phyloP scores from a whole-genome alignment of 2,113 vertebrate genomes.

The Electrona antarctica region DNA sequence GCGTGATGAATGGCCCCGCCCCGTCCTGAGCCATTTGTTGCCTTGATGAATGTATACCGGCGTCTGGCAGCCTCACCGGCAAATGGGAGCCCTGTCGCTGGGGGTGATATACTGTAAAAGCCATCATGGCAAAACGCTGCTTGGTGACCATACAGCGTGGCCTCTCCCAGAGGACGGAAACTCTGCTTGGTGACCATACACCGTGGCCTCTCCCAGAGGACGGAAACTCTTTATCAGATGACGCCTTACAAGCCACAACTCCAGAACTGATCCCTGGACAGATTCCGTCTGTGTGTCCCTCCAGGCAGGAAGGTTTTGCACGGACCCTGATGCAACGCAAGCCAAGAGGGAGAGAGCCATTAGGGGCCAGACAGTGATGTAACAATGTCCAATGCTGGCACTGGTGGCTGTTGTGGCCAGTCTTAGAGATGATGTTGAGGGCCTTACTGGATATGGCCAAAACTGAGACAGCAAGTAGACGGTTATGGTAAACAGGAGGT shows the following conservation, averaged over 20 bases:
- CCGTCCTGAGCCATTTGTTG: constrained; percentile 49
- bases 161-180: constrained; percentile 20
- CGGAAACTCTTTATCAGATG: constrained; percentile 16
- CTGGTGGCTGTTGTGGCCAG: too few species aligned
- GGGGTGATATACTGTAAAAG: constrained; percentile 46
- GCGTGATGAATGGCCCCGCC: constrained; percentile 54
- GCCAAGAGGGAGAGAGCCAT: neutral
- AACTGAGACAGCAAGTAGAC: too few species aligned
- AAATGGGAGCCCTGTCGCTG: constrained; percentile 44
- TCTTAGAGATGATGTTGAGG: too few species aligned
- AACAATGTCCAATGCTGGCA: neutral
- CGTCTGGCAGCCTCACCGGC: constrained; percentile 26
- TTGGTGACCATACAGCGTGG: neutral
- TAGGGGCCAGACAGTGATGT: neutral
- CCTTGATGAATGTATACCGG: constrained; percentile 60
- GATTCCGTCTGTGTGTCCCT: constrained; percentile 18
- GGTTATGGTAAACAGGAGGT: too few species aligned
- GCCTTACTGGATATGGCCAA: too few species aligned
- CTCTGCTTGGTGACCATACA: constrained; percentile 25
- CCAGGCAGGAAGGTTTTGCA: constrained; percentile 10
- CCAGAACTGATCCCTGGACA: neutral
- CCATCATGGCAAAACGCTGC: neutral
- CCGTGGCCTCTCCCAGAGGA: constrained; percentile 14
- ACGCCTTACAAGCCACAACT: constrained; percentile 8
- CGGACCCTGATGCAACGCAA: constrained; percentile 30